Conservation (phyloP, 1,140 invertebrate species). For the Neelides sp. region DNA sequence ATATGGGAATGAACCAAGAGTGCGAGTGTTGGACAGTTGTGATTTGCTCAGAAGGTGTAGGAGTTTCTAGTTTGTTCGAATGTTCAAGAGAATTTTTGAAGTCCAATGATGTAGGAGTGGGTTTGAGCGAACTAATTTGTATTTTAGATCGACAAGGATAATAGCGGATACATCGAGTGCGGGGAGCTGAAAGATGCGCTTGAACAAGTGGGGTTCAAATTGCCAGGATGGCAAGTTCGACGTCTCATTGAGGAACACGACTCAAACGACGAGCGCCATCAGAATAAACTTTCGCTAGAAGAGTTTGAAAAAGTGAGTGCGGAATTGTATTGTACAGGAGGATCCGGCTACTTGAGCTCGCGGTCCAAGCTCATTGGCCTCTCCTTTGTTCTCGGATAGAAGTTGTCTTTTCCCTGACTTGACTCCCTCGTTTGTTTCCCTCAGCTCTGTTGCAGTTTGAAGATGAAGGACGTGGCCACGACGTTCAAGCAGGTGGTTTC, state of each 20-base stretch:
- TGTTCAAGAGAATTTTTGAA: neutral
- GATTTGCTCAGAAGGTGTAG: neutral
- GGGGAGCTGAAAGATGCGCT: constrained; percentile 77
- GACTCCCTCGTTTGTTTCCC: constrained; percentile 29
- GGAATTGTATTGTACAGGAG: too few relatives aligned
- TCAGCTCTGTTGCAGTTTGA: constrained; percentile 73
- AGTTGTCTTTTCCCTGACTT: too few relatives aligned
- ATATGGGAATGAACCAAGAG: neutral
- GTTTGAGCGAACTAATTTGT: constrained; percentile 12
- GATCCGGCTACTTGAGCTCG: too few relatives aligned
- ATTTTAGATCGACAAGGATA: constrained; percentile 78
- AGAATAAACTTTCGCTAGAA: constrained; percentile 61
- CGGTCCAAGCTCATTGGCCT: too few relatives aligned
- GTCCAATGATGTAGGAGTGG: neutral
- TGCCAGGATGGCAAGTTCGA: constrained; percentile 82
- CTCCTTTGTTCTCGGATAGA: too few relatives aligned
- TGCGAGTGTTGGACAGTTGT: neutral
- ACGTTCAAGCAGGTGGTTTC: constrained; percentile 85
- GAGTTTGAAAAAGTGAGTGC: constrained; percentile 63
- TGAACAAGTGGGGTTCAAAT: constrained; percentile 80
- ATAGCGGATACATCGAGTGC: constrained; percentile 77
- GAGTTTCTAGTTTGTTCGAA: neutral
- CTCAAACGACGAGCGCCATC: constrained; percentile 53
- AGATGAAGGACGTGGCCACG: constrained; percentile 69
- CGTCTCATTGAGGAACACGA: constrained; percentile 79